phyloP scores from a whole-genome alignment of 2,888 invertebrate species.

The Zygothrica quintamaculata region DNA sequence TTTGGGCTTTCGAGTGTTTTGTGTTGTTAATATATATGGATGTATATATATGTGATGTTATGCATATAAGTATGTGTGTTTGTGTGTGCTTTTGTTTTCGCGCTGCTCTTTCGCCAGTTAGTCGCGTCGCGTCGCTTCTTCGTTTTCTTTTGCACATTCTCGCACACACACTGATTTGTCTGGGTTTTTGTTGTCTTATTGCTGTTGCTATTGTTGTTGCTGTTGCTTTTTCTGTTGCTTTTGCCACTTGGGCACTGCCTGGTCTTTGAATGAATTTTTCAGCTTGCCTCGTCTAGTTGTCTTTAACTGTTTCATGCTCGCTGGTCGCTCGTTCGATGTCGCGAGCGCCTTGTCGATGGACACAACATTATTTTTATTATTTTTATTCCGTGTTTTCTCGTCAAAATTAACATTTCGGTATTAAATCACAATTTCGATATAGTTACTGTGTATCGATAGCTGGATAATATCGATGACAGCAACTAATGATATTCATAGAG shows the following conservation, averaged over 20 bases:
- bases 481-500: constrained; percentile 26
- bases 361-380: too few relatives aligned
- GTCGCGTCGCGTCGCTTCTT: constrained; percentile 68
- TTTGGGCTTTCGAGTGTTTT: constrained; percentile 33
- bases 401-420: constrained; percentile 1
- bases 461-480: constrained; percentile 25
- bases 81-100: constrained; percentile 69
- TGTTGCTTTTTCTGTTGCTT: constrained; percentile 45
- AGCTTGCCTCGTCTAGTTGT: constrained; percentile 81
- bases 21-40: too few relatives aligned
- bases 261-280: constrained; percentile 83
- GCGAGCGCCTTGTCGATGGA: constrained; percentile 36
- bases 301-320: constrained; percentile 78
- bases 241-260: constrained; percentile 55
- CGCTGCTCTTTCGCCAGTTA: constrained; percentile 60
- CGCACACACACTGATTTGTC: constrained; percentile 50
- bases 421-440: constrained; percentile 1
- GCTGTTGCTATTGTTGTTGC: constrained; percentile 21
- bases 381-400: constrained; percentile 1
- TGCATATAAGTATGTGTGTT: constrained; percentile 11
- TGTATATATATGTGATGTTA: too few relatives aligned
- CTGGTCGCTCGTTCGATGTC: constrained; percentile 45
- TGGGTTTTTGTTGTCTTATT: constrained; percentile 55
- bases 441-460: constrained; percentile 34
- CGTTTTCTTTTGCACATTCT: constrained; percentile 66